Percentiles rank a stretch among this genome's conserved stretches.
Evolutionary conservation across 2,888 invertebrate genomes (phyloP).

Genomic region (Apoderus coryli): DNA sequence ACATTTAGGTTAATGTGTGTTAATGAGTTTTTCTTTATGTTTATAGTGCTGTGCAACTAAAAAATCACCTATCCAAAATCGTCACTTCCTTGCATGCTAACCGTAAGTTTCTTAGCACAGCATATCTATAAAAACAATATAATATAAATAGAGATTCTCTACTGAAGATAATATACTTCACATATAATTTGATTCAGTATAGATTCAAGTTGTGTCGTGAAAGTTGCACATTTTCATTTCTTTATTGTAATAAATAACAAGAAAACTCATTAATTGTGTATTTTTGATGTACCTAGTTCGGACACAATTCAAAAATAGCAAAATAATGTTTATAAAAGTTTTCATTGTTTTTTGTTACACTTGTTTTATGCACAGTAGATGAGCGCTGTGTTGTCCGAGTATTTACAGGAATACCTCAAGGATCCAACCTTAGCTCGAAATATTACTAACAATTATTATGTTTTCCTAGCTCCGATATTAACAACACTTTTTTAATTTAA

Average conservation of each 20-base stretch:
- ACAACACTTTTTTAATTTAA: conserved; percentile 9
- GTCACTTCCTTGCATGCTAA: conserved; percentile 18
- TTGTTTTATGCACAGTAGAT: conserved; percentile 24
- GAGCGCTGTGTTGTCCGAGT: conserved; percentile 31
- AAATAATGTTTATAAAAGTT: not conserved
- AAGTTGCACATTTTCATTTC: conserved; percentile 8
- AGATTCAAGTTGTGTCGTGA: conserved; percentile 5
- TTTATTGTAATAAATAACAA: too few species aligned
- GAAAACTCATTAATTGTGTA: too few species aligned
- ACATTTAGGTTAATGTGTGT: conserved; percentile 9
- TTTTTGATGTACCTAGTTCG: too few species aligned
- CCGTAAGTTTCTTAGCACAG: too few species aligned
- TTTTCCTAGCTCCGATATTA: conserved; percentile 11
- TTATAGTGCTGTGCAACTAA: conserved; percentile 10
- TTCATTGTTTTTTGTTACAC: not conserved
- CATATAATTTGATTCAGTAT: too few species aligned
- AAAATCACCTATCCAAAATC: not conserved
- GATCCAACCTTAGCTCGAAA: conserved; percentile 27
- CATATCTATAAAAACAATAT: too few species aligned
- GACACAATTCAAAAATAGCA: conserved; percentile 3
- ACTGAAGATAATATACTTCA: too few species aligned
- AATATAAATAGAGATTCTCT: too few species aligned
- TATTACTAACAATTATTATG: conserved; percentile 11
- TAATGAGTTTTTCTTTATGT: conserved; percentile 10
- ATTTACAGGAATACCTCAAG: conserved; percentile 29